Base-by-base conservation (phyloP, 2,888 invertebrate species). In the Heteropelma amictum region DNA sequence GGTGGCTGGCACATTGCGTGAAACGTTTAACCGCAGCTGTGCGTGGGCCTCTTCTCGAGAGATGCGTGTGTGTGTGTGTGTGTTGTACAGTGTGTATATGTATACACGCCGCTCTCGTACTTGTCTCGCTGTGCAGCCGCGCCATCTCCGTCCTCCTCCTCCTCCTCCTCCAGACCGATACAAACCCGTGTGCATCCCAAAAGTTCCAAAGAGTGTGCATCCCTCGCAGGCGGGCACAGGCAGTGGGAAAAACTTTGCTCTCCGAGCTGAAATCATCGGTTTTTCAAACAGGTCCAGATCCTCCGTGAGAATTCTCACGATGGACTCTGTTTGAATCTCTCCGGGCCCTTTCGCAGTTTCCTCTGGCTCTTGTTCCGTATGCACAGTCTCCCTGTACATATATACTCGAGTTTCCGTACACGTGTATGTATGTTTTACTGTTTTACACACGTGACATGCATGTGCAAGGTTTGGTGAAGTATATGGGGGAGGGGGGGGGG, bases 1-100 rank as follows among this genome's bases (percentile, higher is more conserved):
- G 80, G 81, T 81, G 81, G 82, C 77, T 75, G 77, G 80, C 83
- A 83, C 82, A 84, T 87, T 84, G 85, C 87, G 85, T 86, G 87
- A 86, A 87, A 88, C 82, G 84, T 85, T 84, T 84, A 87, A 88
- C 88, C 87, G 84, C 88, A 88, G 86, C 86, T 86, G 86, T 86
- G 85, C 86, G 84, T 87, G 77, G 75, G 65, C 84, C 56, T 73
- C 58, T 58, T 70, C 61, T 76, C 72, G 49, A 60, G 26, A 3
- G 61, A 61, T 61, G 12, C 61, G 51, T 30, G 42, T 65, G 45
- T 51, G 54, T 53, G 69, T 42, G 60, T 30, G 47, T 63, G 47
- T 60, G 28, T n/a, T n/a, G n/a, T n/a, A n/a, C n/a, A n/a, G n/a
- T n/a, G n/a, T n/a, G n/a, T 3, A 12, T 6, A 14, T 38, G 38